These are phyloP conservation scores for Acrocephalus scirpaceus DNA, from an alignment of 2,797 vertebrate genomes.

Conservation along the genomic window DNA sequence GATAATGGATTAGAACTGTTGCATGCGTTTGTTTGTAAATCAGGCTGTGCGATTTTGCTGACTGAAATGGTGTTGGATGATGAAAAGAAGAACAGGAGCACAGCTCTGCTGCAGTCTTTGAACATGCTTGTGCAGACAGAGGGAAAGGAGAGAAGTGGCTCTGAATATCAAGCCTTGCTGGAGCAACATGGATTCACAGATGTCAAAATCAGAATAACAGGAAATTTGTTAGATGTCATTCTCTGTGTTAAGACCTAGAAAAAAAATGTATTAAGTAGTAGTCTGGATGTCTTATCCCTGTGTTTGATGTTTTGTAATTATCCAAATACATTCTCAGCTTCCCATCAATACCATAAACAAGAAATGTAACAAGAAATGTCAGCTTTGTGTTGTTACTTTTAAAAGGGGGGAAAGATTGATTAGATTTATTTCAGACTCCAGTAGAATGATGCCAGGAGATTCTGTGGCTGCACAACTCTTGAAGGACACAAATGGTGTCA, in stretches of 20 bases:
- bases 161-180: conserved; percentile 79
- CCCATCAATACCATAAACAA: not conserved
- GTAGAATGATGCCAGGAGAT: not conserved
- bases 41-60: conserved; percentile 84
- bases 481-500: not conserved
- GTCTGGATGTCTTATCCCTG: not conserved
- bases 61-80: conserved; percentile 84
- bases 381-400: not conserved
- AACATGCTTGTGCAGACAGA: conserved; percentile 77
- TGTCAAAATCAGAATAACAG: conserved; percentile 70
- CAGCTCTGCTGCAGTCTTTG: conserved; percentile 82
- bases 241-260: conserved; percentile 78
- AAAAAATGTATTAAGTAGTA: not conserved
- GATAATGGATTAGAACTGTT: not conserved
- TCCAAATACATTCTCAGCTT: not conserved
- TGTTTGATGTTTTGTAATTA: not conserved
- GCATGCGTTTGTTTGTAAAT: conserved; percentile 8
- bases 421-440: not conserved
- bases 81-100: conserved; percentile 72
- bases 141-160: conserved; percentile 79
- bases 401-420: not conserved
- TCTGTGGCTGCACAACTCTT: not conserved
- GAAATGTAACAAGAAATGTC: not conserved
- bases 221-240: conserved; percentile 81
- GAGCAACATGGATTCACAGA: conserved; percentile 79